Percentiles rank a stretch among this genome's conserved stretches.
Evolutionary conservation across 2,888 invertebrate genomes (phyloP).

Genomic region (Gortyna flavago): DNA sequence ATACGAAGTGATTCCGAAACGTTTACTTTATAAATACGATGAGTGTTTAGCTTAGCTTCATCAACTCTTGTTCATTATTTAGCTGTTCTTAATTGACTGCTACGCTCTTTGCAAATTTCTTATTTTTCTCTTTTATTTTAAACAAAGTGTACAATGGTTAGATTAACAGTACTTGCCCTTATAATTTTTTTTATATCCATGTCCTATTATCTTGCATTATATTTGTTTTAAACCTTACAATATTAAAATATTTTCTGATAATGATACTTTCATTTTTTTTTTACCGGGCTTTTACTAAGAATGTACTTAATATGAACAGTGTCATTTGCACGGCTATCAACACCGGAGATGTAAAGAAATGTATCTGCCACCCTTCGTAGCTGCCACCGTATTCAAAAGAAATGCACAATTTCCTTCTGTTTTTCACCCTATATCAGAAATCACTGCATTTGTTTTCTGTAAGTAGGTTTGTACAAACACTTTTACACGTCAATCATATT

Average conservation of each 20-base stretch:
- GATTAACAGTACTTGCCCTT: not conserved
- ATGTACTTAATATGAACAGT: slow-evolving; percentile 13
- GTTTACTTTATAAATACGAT: slow-evolving; percentile 51
- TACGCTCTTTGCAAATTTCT: not conserved
- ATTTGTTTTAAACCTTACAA: not conserved
- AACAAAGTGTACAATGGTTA: not conserved
- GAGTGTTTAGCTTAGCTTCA: slow-evolving; percentile 27
- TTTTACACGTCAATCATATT: too few relatives aligned
- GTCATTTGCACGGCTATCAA: slow-evolving; percentile 30
- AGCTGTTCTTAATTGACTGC: slow-evolving; percentile 11
- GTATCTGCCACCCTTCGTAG: not conserved
- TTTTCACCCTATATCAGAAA: not conserved
- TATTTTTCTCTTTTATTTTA: not conserved
- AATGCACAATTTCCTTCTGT: not conserved
- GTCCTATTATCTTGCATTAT: not conserved
- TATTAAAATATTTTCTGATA: not conserved
- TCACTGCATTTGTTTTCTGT: not conserved
- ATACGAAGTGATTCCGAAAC: slow-evolving; percentile 39
- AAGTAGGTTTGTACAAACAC: too few relatives aligned
- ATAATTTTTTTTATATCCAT: not conserved
- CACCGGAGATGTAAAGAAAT: not conserved
- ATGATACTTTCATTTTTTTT: not conserved
- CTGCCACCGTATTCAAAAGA: not conserved
- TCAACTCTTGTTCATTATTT: slow-evolving; percentile 30
- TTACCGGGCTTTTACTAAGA: not conserved